Conservation (phyloP, 2,113 vertebrate species). For the Morone chrysops region DNA sequence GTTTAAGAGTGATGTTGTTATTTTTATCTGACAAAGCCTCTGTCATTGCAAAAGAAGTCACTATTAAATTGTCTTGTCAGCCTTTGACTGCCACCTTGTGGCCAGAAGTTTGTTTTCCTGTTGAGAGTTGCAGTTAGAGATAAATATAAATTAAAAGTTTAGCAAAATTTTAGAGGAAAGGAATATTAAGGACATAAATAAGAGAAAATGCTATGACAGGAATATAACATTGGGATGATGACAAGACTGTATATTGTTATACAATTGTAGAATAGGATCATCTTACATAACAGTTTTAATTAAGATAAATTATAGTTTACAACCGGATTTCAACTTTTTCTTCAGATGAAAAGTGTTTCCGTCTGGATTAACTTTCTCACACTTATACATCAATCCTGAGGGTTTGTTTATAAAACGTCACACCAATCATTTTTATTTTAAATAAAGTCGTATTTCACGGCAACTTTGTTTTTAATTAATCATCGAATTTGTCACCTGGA, state of each 20-base stretch:
- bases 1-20: not conserved
- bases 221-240: not conserved
- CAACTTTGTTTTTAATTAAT: not conserved
- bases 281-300: not conserved
- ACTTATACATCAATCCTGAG: not conserved
- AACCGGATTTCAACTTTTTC: not conserved
- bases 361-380: not conserved
- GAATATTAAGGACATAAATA: not conserved
- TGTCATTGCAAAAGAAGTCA: not conserved
- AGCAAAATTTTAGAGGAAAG: not conserved
- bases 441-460: not conserved
- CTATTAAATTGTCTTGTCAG: not conserved
- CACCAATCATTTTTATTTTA: not conserved
- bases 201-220: not conserved
- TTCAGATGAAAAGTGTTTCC: too few relatives aligned
- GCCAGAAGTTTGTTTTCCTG: slow-evolving; percentile 13
- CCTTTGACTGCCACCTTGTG: slow-evolving; percentile 70
- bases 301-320: not conserved
- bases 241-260: not conserved
- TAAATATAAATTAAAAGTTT: too few relatives aligned
- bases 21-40: not conserved
- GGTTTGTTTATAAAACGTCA: not conserved
- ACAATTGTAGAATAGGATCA: not conserved
- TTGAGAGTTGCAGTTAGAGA: not conserved
- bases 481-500: not conserved